Base-by-base conservation (phyloP, 2,888 invertebrate genomes). In the Chirona hameri region DNA sequence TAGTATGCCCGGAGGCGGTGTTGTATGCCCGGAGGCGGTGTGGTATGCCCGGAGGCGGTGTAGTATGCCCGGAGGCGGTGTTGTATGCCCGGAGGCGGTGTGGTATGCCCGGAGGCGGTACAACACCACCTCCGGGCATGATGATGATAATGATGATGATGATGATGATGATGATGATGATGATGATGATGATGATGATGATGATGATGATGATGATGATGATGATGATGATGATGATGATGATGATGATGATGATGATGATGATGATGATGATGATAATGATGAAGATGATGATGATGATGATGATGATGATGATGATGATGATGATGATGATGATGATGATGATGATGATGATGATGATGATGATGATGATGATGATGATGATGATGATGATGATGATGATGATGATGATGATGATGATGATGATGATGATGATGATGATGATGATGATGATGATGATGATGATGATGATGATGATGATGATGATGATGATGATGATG, bases 91-190 rank as follows among this genome's bases (percentile, higher is more conserved):
- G n/a, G n/a, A n/a, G n/a, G n/a, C n/a, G n/a, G n/a, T n/a, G n/a
- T n/a, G n/a, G n/a, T n/a, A n/a, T n/a, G n/a, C n/a, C n/a, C n/a
- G n/a, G n/a, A n/a, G n/a, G n/a, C n/a, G n/a, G n/a, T n/a, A n/a
- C n/a, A n/a, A n/a, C n/a, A n/a, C n/a, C n/a, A n/a, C n/a, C n/a
- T n/a, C n/a, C n/a, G n/a, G n/a, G n/a, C n/a, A n/a, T n/a, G n/a
- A n/a, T n/a, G n/a, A n/a, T n/a, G n/a, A n/a, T n/a, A n/a, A n/a
- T n/a, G n/a, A n/a, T n/a, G n/a, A 65, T 65, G 65, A 65, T 65
- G 65, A 65, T 65, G 65, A 65, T 65, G 65, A 65, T 65, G 65
- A 65, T 65, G 65, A 65, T 65, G 65, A 65, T 65, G 65, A 65
- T 65, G 65, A 65, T 65, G 65, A 65, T 65, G 65, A 65, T 65